Conservation (phyloP, 2,888 invertebrate genomes). For the Balanococcus diminutus region DNA sequence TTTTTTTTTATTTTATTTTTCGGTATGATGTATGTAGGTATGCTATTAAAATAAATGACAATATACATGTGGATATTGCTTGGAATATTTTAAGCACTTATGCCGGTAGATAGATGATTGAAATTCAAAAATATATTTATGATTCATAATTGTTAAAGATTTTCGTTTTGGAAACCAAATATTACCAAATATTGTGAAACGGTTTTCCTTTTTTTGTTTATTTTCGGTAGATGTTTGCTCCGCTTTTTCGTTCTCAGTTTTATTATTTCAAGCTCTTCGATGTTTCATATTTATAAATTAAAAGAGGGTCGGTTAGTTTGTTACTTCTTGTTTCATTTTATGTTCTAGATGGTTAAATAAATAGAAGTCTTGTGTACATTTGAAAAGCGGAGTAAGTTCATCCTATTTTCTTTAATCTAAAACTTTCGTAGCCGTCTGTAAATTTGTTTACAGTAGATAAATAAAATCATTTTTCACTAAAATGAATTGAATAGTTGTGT, state of each 20-base stretch:
- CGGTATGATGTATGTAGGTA: no score
- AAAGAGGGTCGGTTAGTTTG: slow-evolving; percentile 18
- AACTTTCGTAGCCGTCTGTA: slow-evolving; percentile 13
- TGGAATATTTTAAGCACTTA: no score
- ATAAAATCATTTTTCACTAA: not conserved
- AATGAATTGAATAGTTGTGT: no score
- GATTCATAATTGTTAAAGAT: not conserved
- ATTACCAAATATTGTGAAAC: not conserved
- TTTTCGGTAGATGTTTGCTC: not conserved
- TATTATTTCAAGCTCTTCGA: slow-evolving; percentile 33
- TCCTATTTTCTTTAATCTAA: slow-evolving; percentile 34
- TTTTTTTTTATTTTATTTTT: no score
- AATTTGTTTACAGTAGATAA: slow-evolving; percentile 31
- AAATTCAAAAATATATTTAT: not conserved
- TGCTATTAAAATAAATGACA: no score
- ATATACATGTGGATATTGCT: no score
- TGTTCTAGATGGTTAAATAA: slow-evolving; percentile 35
- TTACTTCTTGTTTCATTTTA: slow-evolving; percentile 43
- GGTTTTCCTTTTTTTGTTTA: not conserved
- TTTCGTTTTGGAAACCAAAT: not conserved
- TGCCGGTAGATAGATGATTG: not conserved
- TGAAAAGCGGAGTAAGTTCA: slow-evolving; percentile 22
- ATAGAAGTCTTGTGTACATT: slow-evolving; percentile 45
- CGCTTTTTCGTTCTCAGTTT: slow-evolving; percentile 17
- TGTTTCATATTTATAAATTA: slow-evolving; percentile 38